phyloP scores from a whole-genome alignment of 2,888 invertebrate genomes.

The Lysandra bellargus region DNA sequence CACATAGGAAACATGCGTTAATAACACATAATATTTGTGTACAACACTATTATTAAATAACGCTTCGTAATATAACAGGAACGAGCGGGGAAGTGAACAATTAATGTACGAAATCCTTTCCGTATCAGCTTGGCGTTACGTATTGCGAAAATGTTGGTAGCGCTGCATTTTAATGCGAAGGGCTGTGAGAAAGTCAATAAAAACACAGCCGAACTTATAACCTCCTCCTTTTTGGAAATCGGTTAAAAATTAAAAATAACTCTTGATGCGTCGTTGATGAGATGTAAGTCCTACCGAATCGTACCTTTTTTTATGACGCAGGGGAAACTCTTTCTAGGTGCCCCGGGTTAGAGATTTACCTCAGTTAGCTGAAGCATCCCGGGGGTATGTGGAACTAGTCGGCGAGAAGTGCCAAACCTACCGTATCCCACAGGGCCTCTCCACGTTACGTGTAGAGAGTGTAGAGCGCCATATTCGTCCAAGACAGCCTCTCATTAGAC shows the following conservation, averaged over 20 bases:
- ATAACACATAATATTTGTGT: conserved; percentile 13
- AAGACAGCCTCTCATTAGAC: no score
- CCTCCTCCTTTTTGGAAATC: no score
- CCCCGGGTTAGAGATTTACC: no score
- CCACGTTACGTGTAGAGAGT: no score
- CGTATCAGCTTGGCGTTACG: conserved; percentile 26
- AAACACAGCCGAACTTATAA: neutral
- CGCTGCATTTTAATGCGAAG: neutral
- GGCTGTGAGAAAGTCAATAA: neutral
- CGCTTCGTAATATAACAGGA: conserved; percentile 34
- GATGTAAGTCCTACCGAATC: no score
- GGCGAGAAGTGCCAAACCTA: no score
- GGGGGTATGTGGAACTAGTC: no score
- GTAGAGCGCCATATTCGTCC: no score
- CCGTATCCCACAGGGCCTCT: no score
- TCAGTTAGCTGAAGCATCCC: no score
- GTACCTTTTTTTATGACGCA: no score
- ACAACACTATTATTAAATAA: conserved; percentile 31
- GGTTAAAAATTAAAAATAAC: neutral
- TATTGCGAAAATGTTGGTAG: conserved; percentile 29
- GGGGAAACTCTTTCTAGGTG: no score
- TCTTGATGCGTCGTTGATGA: neutral
- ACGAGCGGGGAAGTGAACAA: conserved; percentile 26
- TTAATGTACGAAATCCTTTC: conserved; percentile 31
- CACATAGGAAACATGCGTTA: neutral